A percentile compares a stretch with the other conserved stretches of the same genome.
These are phyloP conservation scores for Probaryconus sp. DNA, from an alignment of 1,140 invertebrate genomes.

Conservation along the genomic window DNA sequence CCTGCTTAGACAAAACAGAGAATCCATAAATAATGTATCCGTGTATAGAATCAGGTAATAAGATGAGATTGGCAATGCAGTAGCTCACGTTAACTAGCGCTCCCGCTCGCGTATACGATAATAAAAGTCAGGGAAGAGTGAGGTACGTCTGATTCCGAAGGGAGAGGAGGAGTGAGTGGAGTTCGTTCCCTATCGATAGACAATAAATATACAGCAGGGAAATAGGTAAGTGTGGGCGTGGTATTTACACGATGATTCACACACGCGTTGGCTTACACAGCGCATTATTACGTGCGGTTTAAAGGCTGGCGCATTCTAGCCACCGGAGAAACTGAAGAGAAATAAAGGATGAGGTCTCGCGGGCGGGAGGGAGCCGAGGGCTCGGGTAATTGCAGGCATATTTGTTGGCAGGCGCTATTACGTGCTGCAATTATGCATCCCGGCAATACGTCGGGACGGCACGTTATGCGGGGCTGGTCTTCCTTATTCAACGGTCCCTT, in stretches of 20 bases:
- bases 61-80: slow-evolving; percentile 46
- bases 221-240: slow-evolving; percentile 55
- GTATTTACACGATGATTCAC: slow-evolving; percentile 63
- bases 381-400: slow-evolving; percentile 53
- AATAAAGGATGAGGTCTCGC: slow-evolving; percentile 59
- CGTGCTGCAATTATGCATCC: slow-evolving; percentile 47
- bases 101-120: slow-evolving; percentile 4
- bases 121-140: background rate
- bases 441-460: slow-evolving; percentile 34
- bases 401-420: slow-evolving; percentile 49
- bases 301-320: slow-evolving; percentile 50
- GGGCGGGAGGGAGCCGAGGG: slow-evolving; percentile 26
- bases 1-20: slow-evolving; percentile 33
- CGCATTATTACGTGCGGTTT: slow-evolving; percentile 61
- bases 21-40: slow-evolving; percentile 49
- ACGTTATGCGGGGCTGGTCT: slow-evolving; percentile 27
- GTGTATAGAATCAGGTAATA: slow-evolving; percentile 40
- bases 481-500: slow-evolving; percentile 21
- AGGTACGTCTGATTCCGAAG: background rate
- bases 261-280: slow-evolving; percentile 42
- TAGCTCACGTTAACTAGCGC: too few species aligned
- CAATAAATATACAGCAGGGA: slow-evolving; percentile 46
- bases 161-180: too few species aligned
- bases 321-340: slow-evolving; percentile 50
- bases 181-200: slow-evolving; percentile 37